Evolutionary conservation across 1,140 invertebrate species (phyloP).

Genomic region (Globodera ellingtonae): DNA sequence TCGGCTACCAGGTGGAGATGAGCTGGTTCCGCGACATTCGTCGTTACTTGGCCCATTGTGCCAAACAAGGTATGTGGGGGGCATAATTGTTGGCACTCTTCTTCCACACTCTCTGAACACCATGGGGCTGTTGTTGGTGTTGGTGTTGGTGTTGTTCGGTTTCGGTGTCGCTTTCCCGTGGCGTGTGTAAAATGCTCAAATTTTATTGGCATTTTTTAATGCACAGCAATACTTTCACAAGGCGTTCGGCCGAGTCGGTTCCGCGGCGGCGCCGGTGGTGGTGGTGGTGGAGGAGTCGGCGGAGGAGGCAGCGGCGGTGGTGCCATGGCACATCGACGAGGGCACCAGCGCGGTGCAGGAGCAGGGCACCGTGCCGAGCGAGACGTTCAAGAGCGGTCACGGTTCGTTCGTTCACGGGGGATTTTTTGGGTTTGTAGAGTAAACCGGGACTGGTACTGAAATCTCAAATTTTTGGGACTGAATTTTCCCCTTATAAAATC

Average conservation of each 20-base stretch:
- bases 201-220: background rate
- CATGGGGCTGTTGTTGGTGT: no score
- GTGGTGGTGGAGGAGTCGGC: conserved; percentile 6
- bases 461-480: no score
- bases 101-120: no score
- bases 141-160: no score
- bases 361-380: background rate
- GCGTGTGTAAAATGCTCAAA: no score
- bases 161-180: no score
- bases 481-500: no score
- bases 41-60: conserved; percentile 39
- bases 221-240: conserved; percentile 6
- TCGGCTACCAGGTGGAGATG: conserved; percentile 42
- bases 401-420: background rate
- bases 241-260: conserved; percentile 35
- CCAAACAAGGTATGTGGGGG: conserved; percentile 36
- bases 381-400: background rate
- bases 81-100: no score
- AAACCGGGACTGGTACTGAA: no score
- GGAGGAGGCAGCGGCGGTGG: background rate
- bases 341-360: background rate
- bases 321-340: background rate
- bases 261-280: background rate
- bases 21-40: conserved; percentile 51
- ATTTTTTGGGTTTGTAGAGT: background rate